Base-by-base conservation (phyloP, 2,888 invertebrate species). In the Aphodius sticticus region DNA sequence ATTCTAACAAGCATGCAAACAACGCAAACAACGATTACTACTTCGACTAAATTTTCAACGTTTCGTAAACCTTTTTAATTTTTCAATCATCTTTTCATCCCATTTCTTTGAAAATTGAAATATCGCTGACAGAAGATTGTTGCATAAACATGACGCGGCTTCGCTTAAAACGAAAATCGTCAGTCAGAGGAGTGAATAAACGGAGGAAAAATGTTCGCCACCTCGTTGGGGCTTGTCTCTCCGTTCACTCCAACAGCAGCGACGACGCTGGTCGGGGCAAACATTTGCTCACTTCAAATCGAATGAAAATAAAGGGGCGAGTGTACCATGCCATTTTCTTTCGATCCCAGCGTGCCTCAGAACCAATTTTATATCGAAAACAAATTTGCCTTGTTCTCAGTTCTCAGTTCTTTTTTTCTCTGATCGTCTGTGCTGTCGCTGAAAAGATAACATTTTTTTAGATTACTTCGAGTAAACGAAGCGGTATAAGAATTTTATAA, bases 261-360 rank as follows among this genome's bases (percentile, higher is more conserved):
- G 16, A 74, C 74, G 74, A 15, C 74, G 74, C 74, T 74, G 35
- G 53, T 74, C 82, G 85, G 83, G 80, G 85, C 85, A 87, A 87
- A 87, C 86, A 87, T 86, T 86, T 86, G 84, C 85, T 81, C 85
- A 84, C 85, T 85, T 82, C 85, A 85, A 87, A 87, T 87, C 87
- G 86, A 88, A 88, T 86, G 87, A 87, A 87, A 88, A 88, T 87
- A 87, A 85, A 86, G 84, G 85, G 84, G 85, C 53, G 84, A 82
- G 80, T 37, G 74, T 74, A 74, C 74, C 74, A 37, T 74, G 74
- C 36, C 35, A 74, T 74, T 74, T 74, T 74, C 74, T 74, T 74
- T 74, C 74, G 74, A 74, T 74, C 37, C 37, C 37, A 74, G 74
- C 36, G 15, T 37, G 36, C 36, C 37, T 35, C 35, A 74, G 74